phyloP scores from a whole-genome alignment of 2,113 vertebrate species.

The Notothenia rossii region DNA sequence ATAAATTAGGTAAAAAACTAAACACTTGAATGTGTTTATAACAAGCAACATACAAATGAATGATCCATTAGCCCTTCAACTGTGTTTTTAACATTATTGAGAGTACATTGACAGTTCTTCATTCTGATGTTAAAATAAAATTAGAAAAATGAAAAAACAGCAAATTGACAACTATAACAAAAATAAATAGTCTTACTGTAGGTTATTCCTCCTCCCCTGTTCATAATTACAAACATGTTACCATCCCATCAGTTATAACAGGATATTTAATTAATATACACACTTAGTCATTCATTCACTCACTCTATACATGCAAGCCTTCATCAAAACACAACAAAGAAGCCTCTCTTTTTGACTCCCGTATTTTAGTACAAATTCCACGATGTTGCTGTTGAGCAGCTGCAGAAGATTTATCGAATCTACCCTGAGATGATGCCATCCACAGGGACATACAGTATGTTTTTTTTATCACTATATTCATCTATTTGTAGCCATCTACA shows the following conservation, averaged over 20 bases:
- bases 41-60: not conserved
- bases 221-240: not conserved
- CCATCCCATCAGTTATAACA: not conserved
- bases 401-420: slow-evolving; percentile 77
- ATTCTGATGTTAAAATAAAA: not conserved
- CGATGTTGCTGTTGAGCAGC: slow-evolving; percentile 82
- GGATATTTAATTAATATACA: not conserved
- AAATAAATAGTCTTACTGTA: not conserved
- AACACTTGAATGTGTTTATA: not conserved
- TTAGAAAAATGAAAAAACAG: no score
- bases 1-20: not conserved
- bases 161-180: no score
- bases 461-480: not conserved
- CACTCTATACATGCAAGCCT: not conserved
- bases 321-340: not conserved
- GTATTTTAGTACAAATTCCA: slow-evolving; percentile 83
- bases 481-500: not conserved
- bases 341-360: not conserved
- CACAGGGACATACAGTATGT: slow-evolving; percentile 82
- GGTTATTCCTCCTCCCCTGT: not conserved
- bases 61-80: no score
- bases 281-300: not conserved
- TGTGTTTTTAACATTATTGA: not conserved
- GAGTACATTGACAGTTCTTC: not conserved
- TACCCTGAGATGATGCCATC: slow-evolving; percentile 67